phyloP scores from a whole-genome alignment of 1,140 invertebrate genomes.

The Argopecten irradians region DNA sequence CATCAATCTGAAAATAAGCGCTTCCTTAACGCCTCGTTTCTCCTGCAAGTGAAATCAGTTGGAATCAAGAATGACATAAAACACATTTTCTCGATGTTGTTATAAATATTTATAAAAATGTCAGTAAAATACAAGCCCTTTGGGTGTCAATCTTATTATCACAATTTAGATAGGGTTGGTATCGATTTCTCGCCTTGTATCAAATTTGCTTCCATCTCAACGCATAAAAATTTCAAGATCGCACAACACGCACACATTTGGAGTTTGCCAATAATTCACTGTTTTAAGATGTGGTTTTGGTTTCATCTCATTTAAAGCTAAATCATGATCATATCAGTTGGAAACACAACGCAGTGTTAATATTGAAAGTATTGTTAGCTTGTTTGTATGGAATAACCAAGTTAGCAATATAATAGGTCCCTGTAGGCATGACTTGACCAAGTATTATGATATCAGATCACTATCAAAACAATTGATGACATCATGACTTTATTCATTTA shows the following conservation, averaged over 20 bases:
- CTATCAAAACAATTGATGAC: too few species aligned
- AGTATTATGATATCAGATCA: too few species aligned
- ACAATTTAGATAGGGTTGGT: background rate
- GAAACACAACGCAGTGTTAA: background rate
- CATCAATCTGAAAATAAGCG: background rate
- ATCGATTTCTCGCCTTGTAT: conserved; percentile 6
- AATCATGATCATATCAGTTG: background rate
- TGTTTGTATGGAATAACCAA: background rate
- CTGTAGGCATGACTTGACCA: too few species aligned
- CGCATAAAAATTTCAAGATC: background rate
- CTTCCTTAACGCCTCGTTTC: background rate
- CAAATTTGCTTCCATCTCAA: background rate
- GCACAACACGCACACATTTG: background rate
- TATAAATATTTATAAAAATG: background rate
- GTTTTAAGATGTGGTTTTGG: conserved; percentile 7
- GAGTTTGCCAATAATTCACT: conserved; percentile 15
- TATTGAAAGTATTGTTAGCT: background rate
- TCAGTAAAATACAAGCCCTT: background rate
- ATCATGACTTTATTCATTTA: too few species aligned
- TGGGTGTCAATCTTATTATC: conserved; percentile 13
- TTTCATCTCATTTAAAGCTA: background rate
- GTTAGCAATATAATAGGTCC: too few species aligned
- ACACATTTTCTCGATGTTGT: background rate
- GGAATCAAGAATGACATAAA: background rate
- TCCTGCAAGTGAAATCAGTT: conserved; percentile 2